phyloP scores from a whole-genome alignment of 2,888 invertebrate species.

The Lathronympha strigana region DNA sequence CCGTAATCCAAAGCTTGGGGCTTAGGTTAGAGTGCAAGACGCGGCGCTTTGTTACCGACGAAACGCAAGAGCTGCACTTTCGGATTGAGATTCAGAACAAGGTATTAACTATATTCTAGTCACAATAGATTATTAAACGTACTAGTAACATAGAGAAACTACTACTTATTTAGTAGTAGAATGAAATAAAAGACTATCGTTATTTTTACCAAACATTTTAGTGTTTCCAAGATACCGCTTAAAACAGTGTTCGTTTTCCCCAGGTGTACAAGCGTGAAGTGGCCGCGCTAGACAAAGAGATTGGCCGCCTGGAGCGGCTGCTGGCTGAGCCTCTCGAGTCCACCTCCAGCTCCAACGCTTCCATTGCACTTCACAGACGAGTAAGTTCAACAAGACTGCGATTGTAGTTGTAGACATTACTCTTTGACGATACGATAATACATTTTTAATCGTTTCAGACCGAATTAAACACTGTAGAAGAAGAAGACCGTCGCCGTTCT shows the following conservation, averaged over 20 bases:
- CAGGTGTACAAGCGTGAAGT: conserved; percentile 92
- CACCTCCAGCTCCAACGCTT: conserved; percentile 81
- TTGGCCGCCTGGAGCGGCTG: conserved; percentile 88
- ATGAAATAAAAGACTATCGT: no score
- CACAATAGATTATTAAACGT: neutral
- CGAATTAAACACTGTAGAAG: conserved; percentile 76
- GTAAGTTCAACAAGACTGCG: conserved; percentile 44
- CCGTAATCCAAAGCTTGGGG: conserved; percentile 94
- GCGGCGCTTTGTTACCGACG: conserved; percentile 92
- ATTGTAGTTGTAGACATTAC: neutral
- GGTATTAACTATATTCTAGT: neutral
- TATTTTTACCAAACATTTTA: no score
- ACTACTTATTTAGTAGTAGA: no score
- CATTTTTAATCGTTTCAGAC: conserved; percentile 56
- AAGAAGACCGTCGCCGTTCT: conserved; percentile 60
- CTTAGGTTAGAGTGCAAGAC: conserved; percentile 95
- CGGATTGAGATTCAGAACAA: conserved; percentile 96
- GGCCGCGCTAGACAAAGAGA: conserved; percentile 90
- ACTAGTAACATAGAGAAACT: neutral
- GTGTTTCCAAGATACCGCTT: no score
- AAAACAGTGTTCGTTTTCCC: neutral
- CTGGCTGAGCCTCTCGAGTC: conserved; percentile 86
- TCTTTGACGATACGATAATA: neutral
- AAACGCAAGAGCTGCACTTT: conserved; percentile 91
- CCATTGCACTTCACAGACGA: conserved; percentile 71